Conservation (phyloP, 1,140 invertebrate genomes). For the Chelonus insularis region DNA sequence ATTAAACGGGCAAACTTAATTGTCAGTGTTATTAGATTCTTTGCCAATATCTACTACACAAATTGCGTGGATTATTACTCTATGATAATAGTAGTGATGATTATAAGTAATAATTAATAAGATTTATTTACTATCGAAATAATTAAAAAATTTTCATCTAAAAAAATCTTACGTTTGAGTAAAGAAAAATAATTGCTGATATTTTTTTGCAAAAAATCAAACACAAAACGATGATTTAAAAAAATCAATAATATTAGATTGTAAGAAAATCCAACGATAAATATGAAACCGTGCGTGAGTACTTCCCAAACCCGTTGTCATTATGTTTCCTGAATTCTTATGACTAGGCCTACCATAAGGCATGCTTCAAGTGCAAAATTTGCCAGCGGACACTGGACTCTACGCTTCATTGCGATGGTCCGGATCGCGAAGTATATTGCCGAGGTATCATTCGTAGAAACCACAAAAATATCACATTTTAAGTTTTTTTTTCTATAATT, state of each 20-base stretch:
- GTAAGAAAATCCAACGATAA: background rate
- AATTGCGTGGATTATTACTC: background rate
- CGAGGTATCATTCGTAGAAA: constrained; percentile 68
- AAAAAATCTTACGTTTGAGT: no score
- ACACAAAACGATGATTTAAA: no score
- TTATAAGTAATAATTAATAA: background rate
- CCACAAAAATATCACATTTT: constrained; percentile 27
- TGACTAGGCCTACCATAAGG: constrained; percentile 83
- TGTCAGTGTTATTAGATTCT: constrained; percentile 15
- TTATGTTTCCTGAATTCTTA: constrained; percentile 55
- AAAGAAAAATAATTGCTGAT: no score
- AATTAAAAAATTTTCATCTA: no score
- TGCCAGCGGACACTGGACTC: constrained; percentile 93
- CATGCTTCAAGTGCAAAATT: constrained; percentile 86
- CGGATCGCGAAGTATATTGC: constrained; percentile 92
- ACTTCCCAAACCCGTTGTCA: constrained; percentile 1
- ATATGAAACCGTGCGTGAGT: constrained; percentile 6
- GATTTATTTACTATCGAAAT: no score
- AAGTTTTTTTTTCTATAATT: constrained; percentile 31
- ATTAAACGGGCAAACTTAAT: constrained; percentile 26
- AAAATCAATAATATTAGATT: constrained; percentile 6
- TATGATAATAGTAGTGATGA: background rate
- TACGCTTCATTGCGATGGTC: constrained; percentile 89
- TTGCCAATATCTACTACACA: constrained; percentile 19
- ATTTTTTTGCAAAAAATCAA: no score